Base-by-base conservation (phyloP, 2,888 invertebrate genomes). In the Drosophila multiciliata region DNA sequence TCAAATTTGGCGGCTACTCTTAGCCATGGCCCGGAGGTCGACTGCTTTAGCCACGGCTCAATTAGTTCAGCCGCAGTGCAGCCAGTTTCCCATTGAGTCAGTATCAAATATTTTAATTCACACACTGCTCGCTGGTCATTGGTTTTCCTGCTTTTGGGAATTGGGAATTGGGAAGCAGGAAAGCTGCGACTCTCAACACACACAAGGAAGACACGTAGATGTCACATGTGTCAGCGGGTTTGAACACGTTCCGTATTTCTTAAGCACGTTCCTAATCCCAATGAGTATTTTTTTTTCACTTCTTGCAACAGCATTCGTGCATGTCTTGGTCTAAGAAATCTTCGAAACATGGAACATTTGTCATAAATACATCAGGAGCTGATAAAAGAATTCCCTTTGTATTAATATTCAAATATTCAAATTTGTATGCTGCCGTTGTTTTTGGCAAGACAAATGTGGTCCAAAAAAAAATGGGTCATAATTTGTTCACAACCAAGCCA, bases 401-500 rank as follows among this genome's bases (percentile, higher is more conserved):
- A 33, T 38, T 57, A 59, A 55, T 57, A 35, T 33, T 68, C 7
- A 38, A 55, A 12, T 29, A 29, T 49, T 29, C 17, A 17, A 17
- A 17, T 26, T 9, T 36, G 36, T n/a, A 12, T 63, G n/a, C 58
- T 59, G 15, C 17, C 59, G 52, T 45, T 55, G 7, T 53, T 45
- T n/a, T n/a, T 26, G 35, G 35, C 32, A n/a, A 11, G n/a, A 17
- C 35, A 54, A 55, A 42, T 64, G 42, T 45, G 29, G 33, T 49
- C 63, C 17, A 50, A 50, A 54, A 73, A 45, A 69, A 63, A 73
- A 29, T 29, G 63, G 20, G 36, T 53, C 61, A 78, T 78, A 45
- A 78, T 73, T 69, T 69, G 2, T 60, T 49, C 65, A 68, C 62
- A 78, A 74, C 61, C 55, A 52, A 38, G 57, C 69, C 69, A 60